These are phyloP conservation scores for Agriopis marginaria DNA, from an alignment of 2,888 invertebrate genomes.

Conservation along the genomic window DNA sequence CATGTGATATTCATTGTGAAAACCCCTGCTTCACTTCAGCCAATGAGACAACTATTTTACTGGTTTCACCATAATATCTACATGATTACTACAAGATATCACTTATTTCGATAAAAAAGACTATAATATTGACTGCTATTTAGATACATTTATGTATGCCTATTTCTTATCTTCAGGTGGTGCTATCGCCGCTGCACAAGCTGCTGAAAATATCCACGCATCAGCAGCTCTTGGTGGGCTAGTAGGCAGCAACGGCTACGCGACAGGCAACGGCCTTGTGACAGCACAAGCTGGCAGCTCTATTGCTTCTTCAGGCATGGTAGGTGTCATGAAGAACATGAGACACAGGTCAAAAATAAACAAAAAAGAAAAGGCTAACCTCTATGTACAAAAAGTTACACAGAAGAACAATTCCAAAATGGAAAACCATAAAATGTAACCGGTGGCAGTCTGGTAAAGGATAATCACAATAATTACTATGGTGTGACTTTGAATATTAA, in stretches of 20 bases:
- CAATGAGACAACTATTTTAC: neutral
- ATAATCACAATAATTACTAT: neutral
- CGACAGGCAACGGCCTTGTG: conserved; percentile 43
- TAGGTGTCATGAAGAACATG: conserved; percentile 65
- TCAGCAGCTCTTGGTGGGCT: conserved; percentile 82
- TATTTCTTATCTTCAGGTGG: conserved; percentile 66
- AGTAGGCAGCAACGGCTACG: conserved; percentile 57
- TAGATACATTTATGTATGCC: too few species aligned
- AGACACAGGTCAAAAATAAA: conserved; percentile 10
- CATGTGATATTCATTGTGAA: neutral
- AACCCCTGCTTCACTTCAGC: neutral
- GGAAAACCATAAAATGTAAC: neutral
- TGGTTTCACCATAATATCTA: neutral
- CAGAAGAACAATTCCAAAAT: neutral
- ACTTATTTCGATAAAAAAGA: too few species aligned
- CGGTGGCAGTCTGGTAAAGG: conserved; percentile 13
- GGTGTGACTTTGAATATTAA: conserved; percentile 1
- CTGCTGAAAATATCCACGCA: conserved; percentile 84
- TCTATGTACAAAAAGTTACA: conserved; percentile 7
- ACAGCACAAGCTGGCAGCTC: conserved; percentile 72
- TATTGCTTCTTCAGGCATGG: conserved; percentile 68
- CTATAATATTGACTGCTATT: too few species aligned
- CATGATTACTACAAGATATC: too few species aligned
- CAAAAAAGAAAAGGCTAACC: neutral
- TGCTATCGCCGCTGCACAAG: conserved; percentile 87